A percentile compares a stretch with the other conserved stretches of the same genome.
Evolutionary conservation across 2,888 invertebrate genomes (phyloP).

Genomic region (Bembecia ichneumoniformis): DNA sequence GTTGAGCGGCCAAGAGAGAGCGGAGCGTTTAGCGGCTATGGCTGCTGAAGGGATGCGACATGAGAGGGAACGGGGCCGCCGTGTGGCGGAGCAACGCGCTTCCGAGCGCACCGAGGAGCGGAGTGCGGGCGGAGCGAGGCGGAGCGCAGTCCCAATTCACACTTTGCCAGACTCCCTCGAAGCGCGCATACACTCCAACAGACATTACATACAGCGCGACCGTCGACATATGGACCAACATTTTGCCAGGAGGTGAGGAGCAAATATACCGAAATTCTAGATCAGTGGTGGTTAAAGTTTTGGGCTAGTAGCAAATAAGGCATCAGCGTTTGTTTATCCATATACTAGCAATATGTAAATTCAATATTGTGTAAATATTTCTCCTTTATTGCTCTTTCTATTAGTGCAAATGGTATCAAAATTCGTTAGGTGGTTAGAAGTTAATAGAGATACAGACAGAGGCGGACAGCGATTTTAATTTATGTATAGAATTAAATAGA

Average conservation of each 20-base stretch:
- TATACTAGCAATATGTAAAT: no score
- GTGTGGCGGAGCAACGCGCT: slow-evolving; percentile 46
- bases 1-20: slow-evolving; percentile 65
- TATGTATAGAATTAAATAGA: no score
- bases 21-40: slow-evolving; percentile 77
- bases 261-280: not conserved
- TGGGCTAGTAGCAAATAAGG: no score
- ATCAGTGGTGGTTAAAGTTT: no score
- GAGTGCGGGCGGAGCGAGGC: slow-evolving; percentile 77
- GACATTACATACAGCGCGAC: slow-evolving; percentile 90
- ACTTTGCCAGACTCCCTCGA: slow-evolving; percentile 82
- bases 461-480: no score
- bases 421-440: no score
- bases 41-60: slow-evolving; percentile 75
- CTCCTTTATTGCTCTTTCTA: no score
- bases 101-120: slow-evolving; percentile 61
- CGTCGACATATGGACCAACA: slow-evolving; percentile 85
- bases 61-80: slow-evolving; percentile 38
- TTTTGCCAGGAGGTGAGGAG: slow-evolving; percentile 82
- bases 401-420: no score
- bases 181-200: slow-evolving; percentile 87
- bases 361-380: no score
- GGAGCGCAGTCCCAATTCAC: slow-evolving; percentile 53
- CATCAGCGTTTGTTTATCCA: no score
- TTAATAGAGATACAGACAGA: no score